Conservation (phyloP, 2,888 invertebrate species). For the Chouioia cunea region DNA sequence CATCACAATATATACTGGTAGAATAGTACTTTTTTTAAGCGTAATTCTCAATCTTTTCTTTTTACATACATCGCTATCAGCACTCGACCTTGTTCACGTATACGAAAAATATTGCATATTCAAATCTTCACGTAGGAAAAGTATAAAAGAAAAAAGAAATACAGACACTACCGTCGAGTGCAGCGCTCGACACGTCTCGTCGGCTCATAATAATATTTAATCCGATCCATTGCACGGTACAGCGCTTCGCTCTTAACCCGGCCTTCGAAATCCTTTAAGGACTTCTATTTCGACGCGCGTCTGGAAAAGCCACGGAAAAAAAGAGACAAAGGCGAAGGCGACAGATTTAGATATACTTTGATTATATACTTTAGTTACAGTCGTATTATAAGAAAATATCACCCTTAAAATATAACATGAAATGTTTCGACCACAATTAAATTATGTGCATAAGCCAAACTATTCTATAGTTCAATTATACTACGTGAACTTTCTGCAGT, state of each 20-base stretch:
- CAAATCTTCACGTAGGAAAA: background rate
- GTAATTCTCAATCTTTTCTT: too few species aligned
- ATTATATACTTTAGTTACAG: background rate
- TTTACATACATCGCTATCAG: too few species aligned
- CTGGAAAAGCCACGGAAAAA: slow-evolving; percentile 5
- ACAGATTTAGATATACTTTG: background rate
- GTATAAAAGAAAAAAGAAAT: background rate
- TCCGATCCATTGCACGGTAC: slow-evolving; percentile 67
- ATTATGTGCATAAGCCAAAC: too few species aligned
- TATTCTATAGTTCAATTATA: too few species aligned
- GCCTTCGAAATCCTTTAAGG: slow-evolving; percentile 59
- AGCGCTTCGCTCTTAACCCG: slow-evolving; percentile 65
- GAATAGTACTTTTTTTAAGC: too few species aligned
- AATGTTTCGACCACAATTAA: too few species aligned
- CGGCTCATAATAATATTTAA: slow-evolving; percentile 67
- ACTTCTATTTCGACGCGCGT: slow-evolving; percentile 49
- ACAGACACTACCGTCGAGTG: background rate
- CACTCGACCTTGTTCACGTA: too few species aligned
- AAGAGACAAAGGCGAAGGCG: background rate
- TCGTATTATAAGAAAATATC: background rate
- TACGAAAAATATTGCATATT: too few species aligned
- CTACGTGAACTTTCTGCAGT: too few species aligned
- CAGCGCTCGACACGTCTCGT: slow-evolving; percentile 58
- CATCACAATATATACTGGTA: too few species aligned
- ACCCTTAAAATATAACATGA: background rate